phyloP scores from a whole-genome alignment of 1,140 invertebrate species.

The Fopius arisanus region DNA sequence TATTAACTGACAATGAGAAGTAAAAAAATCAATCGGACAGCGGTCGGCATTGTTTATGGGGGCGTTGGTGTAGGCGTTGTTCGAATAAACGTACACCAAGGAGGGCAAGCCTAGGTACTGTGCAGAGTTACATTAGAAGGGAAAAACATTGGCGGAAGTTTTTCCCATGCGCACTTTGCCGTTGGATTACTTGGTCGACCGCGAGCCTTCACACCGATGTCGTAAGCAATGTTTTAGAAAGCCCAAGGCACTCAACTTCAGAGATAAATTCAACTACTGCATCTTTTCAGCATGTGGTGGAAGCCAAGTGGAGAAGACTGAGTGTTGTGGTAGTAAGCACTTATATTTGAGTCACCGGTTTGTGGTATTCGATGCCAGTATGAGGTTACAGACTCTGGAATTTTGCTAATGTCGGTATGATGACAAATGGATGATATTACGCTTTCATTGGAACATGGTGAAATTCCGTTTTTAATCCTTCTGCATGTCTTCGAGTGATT shows the following conservation, averaged over 20 bases:
- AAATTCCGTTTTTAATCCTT: too few species aligned
- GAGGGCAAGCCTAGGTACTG: neutral
- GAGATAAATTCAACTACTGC: slow-evolving; percentile 15
- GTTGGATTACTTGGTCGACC: slow-evolving; percentile 6
- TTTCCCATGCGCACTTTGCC: slow-evolving; percentile 29
- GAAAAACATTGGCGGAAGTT: slow-evolving; percentile 13
- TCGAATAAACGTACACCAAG: neutral
- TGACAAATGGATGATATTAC: neutral
- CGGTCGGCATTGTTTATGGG: neutral
- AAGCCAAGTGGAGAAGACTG: neutral
- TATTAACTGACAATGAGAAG: neutral
- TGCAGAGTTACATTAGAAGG: neutral
- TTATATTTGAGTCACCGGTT: neutral
- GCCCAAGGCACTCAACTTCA: slow-evolving; percentile 18
- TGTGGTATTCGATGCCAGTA: neutral
- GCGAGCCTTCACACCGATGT: neutral
- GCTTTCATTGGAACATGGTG: neutral
- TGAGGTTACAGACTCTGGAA: neutral
- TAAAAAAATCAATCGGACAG: neutral
- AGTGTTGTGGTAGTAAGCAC: neutral
- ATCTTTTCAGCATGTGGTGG: neutral
- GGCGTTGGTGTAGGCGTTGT: neutral
- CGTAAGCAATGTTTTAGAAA: slow-evolving; percentile 23
- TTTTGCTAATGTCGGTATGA: neutral
- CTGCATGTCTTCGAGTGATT: neutral